phyloP scores from a whole-genome alignment of 2,113 vertebrate species.

The Podarcis cretensis region DNA sequence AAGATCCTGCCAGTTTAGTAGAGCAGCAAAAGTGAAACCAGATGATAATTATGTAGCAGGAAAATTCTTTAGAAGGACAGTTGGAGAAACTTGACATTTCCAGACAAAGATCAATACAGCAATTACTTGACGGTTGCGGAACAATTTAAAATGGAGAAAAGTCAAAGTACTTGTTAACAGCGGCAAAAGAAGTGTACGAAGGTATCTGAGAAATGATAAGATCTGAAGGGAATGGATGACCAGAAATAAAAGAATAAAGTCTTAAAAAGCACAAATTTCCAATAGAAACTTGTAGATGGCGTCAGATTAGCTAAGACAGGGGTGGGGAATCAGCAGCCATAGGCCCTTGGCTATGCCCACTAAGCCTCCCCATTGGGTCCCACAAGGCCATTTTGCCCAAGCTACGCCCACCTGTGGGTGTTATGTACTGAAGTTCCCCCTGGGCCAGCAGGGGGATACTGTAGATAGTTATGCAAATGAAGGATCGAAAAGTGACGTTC shows the following conservation, averaged over 20 bases:
- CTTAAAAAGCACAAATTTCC: neutral
- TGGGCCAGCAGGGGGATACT: no score
- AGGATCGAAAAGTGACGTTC: no score
- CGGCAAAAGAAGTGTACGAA: neutral
- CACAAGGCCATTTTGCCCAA: no score
- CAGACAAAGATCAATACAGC: neutral
- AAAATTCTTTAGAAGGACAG: neutral
- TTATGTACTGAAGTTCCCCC: no score
- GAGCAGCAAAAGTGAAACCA: neutral
- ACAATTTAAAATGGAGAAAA: neutral
- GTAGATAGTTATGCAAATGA: no score
- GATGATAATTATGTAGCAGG: neutral
- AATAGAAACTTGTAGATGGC: no score
- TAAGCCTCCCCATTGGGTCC: no score
- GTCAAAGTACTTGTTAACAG: neutral
- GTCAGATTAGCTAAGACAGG: no score
- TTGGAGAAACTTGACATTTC: neutral
- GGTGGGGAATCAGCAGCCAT: no score
- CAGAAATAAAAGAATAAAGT: neutral
- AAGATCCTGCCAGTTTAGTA: neutral
- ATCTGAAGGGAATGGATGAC: neutral
- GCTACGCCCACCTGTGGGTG: no score
- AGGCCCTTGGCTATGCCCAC: no score
- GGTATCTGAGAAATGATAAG: no score
- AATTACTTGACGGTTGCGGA: neutral